These are phyloP conservation scores for Corydoras maculifer DNA, from an alignment of 2,113 vertebrate species.

Conservation along the genomic window DNA sequence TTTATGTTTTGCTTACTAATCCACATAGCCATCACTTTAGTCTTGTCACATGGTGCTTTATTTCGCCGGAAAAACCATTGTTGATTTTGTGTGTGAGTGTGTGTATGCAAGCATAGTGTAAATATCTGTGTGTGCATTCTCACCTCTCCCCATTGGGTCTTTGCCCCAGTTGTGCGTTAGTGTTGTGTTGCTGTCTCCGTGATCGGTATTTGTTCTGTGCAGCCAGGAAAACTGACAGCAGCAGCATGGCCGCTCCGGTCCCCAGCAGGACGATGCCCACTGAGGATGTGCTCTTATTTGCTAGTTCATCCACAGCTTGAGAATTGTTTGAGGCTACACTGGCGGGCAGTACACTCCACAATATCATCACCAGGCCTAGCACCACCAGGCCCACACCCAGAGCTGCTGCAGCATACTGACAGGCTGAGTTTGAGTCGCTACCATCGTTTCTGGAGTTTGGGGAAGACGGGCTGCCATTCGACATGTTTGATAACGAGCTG, in stretches of 20 bases:
- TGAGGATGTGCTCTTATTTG: slow-evolving; percentile 73
- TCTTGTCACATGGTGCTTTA: too few species aligned
- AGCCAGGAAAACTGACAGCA: slow-evolving; percentile 83
- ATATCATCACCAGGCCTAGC: slow-evolving; percentile 88
- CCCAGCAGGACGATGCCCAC: slow-evolving; percentile 88
- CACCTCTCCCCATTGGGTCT: slow-evolving; percentile 39
- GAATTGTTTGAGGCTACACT: slow-evolving; percentile 54
- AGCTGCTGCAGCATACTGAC: slow-evolving; percentile 86
- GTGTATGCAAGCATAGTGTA: too few species aligned
- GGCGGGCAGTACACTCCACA: slow-evolving; percentile 86
- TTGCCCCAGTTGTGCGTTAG: slow-evolving; percentile 26
- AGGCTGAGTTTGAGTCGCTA: slow-evolving; percentile 66
- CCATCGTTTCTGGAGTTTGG: slow-evolving; percentile 18
- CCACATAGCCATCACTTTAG: too few species aligned
- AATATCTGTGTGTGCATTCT: slow-evolving; percentile 9
- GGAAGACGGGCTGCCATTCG: slow-evolving; percentile 6
- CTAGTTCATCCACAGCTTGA: slow-evolving; percentile 55
- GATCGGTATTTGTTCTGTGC: slow-evolving; percentile 73
- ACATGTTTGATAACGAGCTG: slow-evolving; percentile 6
- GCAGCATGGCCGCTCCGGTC: slow-evolving; percentile 73
- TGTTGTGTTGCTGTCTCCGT: slow-evolving; percentile 2
- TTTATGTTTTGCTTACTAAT: too few species aligned
- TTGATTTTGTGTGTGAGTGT: too few species aligned
- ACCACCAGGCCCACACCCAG: slow-evolving; percentile 86
- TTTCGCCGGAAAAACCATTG: too few species aligned